phyloP scores from a whole-genome alignment of 2,888 invertebrate species.

The Nemotelus nigrinus region DNA sequence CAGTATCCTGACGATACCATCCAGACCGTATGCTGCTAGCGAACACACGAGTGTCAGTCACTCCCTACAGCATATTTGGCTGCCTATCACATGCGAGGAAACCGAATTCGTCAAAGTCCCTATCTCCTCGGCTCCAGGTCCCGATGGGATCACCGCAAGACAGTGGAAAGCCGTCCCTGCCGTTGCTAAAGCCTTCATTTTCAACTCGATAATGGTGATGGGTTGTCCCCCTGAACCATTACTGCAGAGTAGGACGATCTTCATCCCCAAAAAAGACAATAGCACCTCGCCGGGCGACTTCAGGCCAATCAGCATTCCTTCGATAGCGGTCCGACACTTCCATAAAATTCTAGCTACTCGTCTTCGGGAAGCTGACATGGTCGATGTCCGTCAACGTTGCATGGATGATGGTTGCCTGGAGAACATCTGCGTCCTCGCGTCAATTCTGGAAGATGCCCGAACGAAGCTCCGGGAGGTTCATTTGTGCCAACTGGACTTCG shows the following conservation, averaged over 20 bases:
- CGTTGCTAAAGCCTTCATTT: too few species aligned
- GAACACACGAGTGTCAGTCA: too few species aligned
- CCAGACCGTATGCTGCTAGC: too few species aligned
- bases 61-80: too few species aligned
- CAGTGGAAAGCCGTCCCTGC: too few species aligned
- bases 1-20: too few species aligned
- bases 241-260: background rate
- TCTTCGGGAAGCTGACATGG: background rate
- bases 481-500: background rate
- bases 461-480: background rate
- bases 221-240: too few species aligned
- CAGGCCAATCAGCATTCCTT: slow-evolving; percentile 2
- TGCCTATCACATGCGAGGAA: too few species aligned
- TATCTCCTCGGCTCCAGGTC: too few species aligned
- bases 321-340: background rate
- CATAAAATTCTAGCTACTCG: slow-evolving; percentile 2
- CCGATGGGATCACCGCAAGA: too few species aligned
- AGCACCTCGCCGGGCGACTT: background rate
- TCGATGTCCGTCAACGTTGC: background rate
- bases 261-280: slow-evolving; percentile 2
- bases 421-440: background rate
- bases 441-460: background rate
- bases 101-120: too few species aligned
- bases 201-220: too few species aligned
- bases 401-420: slow-evolving; percentile 19